phyloP scores from a whole-genome alignment of 92 coral and sea anemone species.

The Palythoa grandis region DNA sequence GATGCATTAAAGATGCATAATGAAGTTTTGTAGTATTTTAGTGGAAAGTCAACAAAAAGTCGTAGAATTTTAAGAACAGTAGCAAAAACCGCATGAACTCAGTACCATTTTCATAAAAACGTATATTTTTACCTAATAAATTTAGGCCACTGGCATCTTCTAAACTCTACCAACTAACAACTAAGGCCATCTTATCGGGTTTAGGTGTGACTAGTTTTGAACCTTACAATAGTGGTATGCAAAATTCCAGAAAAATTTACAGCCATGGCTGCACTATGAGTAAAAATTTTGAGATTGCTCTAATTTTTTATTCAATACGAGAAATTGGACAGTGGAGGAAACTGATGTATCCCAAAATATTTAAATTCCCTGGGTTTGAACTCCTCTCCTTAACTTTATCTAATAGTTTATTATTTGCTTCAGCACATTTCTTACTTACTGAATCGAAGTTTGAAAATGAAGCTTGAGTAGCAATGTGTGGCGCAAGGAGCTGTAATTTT shows the following conservation, averaged over 20 bases:
- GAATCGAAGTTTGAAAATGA: not conserved
- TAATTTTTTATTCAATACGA: not conserved
- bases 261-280: not conserved
- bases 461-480: not conserved
- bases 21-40: not conserved
- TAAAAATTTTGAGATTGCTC: not conserved
- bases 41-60: not conserved
- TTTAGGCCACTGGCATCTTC: not conserved
- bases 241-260: not conserved
- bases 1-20: no score
- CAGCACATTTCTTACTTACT: not conserved
- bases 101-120: not conserved
- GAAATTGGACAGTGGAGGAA: not conserved
- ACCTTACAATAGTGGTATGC: not conserved
- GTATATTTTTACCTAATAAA: not conserved
- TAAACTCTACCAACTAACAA: not conserved
- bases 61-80: not conserved
- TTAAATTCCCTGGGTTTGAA: not conserved
- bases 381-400: not conserved
- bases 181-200: not conserved
- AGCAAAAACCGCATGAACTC: not conserved
- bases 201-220: not conserved
- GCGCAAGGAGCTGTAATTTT: not conserved
- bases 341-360: not conserved
- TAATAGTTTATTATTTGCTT: conserved; percentile 2